Percentiles rank a stretch among this genome's conserved stretches.
Evolutionary conservation across 2,113 vertebrate species (phyloP).

Genomic region (Campylorhamphus procurvoides): DNA sequence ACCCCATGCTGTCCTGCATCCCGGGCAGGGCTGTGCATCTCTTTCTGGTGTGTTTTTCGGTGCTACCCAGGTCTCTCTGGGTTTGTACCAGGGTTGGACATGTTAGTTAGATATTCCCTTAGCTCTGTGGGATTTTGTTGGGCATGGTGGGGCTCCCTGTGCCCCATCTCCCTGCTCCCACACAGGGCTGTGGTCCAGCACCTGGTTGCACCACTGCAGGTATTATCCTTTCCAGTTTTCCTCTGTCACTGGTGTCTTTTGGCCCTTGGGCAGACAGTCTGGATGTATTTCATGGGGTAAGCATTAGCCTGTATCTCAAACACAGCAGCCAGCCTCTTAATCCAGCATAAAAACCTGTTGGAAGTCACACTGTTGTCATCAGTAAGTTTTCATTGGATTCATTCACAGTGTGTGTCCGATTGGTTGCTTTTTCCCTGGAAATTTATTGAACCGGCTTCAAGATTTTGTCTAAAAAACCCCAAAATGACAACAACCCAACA

Average conservation of each 20-base stretch:
- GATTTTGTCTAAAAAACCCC: neutral
- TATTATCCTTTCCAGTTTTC: neutral
- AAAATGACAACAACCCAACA: neutral
- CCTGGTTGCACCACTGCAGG: neutral
- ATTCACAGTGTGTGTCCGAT: constrained; percentile 15
- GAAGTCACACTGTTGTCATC: neutral
- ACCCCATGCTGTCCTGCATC: neutral
- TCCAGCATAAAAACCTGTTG: neutral
- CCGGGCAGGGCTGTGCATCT: neutral
- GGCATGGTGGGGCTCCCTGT: neutral
- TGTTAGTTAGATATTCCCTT: neutral
- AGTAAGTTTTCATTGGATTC: constrained; percentile 1
- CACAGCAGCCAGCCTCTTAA: neutral
- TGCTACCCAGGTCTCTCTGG: neutral
- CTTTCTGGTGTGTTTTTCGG: neutral
- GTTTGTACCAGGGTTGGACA: neutral
- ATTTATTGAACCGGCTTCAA: neutral
- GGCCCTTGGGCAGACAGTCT: neutral
- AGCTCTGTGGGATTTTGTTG: neutral
- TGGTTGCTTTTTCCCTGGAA: neutral
- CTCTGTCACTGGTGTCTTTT: neutral
- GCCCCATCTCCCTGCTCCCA: neutral
- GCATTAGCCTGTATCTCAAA: neutral
- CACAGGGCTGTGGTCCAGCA: neutral
- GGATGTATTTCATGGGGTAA: neutral